Conservation (phyloP, 1,140 invertebrate genomes). For the Musca domestica region DNA sequence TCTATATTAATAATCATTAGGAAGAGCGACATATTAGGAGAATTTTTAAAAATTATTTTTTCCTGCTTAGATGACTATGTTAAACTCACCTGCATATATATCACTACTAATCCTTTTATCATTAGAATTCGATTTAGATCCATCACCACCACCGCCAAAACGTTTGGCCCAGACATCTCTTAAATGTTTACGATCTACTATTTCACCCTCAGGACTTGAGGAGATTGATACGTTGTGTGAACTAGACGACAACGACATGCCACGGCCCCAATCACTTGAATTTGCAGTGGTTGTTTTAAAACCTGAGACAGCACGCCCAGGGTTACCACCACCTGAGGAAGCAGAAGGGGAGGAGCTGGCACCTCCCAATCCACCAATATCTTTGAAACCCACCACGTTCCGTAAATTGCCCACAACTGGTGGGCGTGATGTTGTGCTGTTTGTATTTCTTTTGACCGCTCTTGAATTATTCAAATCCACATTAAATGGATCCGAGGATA, state of each 20-base stretch:
- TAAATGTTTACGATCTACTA: slow-evolving; percentile 31
- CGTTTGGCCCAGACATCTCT: slow-evolving; percentile 37
- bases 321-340: not conserved
- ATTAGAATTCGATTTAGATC: not conserved
- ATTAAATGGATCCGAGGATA: slow-evolving; percentile 32
- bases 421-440: not conserved
- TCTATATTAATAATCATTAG: too few relatives aligned
- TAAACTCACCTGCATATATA: slow-evolving; percentile 14
- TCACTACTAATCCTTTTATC: slow-evolving; percentile 19
- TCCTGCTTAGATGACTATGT: too few relatives aligned
- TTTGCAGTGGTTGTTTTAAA: not conserved
- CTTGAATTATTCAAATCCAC: not conserved
- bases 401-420: slow-evolving; percentile 22
- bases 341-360: not conserved
- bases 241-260: slow-evolving; percentile 22
- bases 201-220: not conserved
- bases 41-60: too few relatives aligned
- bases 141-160: slow-evolving; percentile 26
- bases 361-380: slow-evolving; percentile 28
- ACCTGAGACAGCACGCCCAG: not conserved
- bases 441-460: not conserved
- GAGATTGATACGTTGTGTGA: not conserved
- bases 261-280: slow-evolving; percentile 31
- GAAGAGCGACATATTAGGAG: too few relatives aligned
- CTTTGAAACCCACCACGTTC: slow-evolving; percentile 34